phyloP scores from a whole-genome alignment of 2,888 invertebrate genomes.

The Spodoptera littoralis region DNA sequence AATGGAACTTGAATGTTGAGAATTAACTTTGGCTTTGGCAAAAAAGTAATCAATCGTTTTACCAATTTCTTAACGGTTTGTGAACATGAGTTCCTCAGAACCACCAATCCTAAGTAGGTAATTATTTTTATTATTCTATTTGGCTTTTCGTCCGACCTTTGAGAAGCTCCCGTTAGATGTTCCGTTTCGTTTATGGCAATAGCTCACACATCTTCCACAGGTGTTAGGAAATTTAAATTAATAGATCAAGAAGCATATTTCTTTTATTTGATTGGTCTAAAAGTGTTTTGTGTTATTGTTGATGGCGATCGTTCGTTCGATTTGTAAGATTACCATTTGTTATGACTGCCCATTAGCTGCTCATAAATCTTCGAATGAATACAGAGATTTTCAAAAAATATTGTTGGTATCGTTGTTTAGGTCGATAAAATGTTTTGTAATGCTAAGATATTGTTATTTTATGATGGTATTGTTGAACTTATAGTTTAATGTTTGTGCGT shows the following conservation, averaged over 20 bases:
- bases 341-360: conserved; percentile 37
- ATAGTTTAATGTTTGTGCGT: too few species aligned
- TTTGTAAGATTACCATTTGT: conserved; percentile 43
- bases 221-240: conserved; percentile 39
- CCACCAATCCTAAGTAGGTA: conserved; percentile 47
- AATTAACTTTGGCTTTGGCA: conserved; percentile 34
- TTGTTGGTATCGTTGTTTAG: conserved; percentile 36
- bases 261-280: conserved; percentile 39
- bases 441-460: conserved; percentile 2
- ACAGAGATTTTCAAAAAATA: conserved; percentile 31
- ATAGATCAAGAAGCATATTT: conserved; percentile 27
- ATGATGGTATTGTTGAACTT: conserved; percentile 28
- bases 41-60: conserved; percentile 50
- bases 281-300: conserved; percentile 33
- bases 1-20: conserved; percentile 43
- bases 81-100: conserved; percentile 20
- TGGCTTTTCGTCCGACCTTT: conserved; percentile 49
- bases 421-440: conserved; percentile 5
- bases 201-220: conserved; percentile 23
- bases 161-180: conserved; percentile 44
- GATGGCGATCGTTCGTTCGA: conserved; percentile 19
- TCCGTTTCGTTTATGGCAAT: conserved; percentile 42
- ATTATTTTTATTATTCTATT: conserved; percentile 52
- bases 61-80: conserved; percentile 52
- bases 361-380: conserved; percentile 44